Percentiles rank a stretch among this genome's conserved stretches.
These are phyloP conservation scores for Lucilia sericata DNA, from an alignment of 1,140 invertebrate species.

Conservation along the genomic window DNA sequence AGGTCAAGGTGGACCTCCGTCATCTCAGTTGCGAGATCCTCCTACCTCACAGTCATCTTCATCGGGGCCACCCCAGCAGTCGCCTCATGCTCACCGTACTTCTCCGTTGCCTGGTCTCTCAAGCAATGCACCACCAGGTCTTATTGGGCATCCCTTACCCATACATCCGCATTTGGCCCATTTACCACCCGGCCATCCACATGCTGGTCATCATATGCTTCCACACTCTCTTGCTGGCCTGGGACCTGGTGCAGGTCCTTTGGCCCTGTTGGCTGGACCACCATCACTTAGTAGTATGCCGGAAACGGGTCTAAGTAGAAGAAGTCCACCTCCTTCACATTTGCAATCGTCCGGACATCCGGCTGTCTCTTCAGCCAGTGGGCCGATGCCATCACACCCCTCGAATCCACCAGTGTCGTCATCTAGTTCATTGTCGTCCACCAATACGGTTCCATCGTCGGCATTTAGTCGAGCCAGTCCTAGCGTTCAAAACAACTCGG, in stretches of 20 bases:
- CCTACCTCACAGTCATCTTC: constrained; percentile 56
- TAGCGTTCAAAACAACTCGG: constrained; percentile 61
- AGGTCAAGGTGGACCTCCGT: constrained; percentile 64
- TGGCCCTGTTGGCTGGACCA: constrained; percentile 60
- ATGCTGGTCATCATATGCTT: constrained; percentile 63
- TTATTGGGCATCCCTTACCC: constrained; percentile 63
- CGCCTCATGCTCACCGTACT: constrained; percentile 62
- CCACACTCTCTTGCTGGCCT: constrained; percentile 62
- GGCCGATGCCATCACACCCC: constrained; percentile 20
- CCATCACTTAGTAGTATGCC: constrained; percentile 60
- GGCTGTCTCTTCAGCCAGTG: constrained; percentile 53
- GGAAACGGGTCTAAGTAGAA: constrained; percentile 61
- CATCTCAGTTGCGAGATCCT: constrained; percentile 66
- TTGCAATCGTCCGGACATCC: constrained; percentile 55
- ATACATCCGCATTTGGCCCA: constrained; percentile 65
- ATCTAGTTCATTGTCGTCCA: constrained; percentile 54
- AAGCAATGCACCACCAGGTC: constrained; percentile 57
- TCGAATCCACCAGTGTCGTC: constrained; percentile 49
- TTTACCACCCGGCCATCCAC: constrained; percentile 64
- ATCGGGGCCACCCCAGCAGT: constrained; percentile 57
- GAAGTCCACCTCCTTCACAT: constrained; percentile 63
- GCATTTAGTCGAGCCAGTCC: constrained; percentile 67
- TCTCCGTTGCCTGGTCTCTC: constrained; percentile 61
- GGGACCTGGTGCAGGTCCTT: constrained; percentile 60
- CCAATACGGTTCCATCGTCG: constrained; percentile 65